Evolutionary conservation across 2,113 vertebrate species (phyloP), one percentile per base, ranked within the genome.

Genomic region (Halichoeres trimaculatus): DNA sequence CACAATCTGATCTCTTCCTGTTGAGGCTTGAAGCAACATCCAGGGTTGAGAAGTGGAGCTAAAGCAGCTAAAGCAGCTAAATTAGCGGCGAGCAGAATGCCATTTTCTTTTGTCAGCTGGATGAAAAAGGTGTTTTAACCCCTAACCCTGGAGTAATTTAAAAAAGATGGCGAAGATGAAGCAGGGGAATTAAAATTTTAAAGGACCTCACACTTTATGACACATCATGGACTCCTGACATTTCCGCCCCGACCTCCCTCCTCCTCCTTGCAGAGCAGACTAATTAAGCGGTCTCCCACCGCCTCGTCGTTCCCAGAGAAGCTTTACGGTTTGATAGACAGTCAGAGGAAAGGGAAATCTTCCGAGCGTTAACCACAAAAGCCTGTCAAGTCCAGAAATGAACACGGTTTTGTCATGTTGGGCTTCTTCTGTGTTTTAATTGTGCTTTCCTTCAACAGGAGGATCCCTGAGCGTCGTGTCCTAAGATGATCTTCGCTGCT

Each of bases 221-320:
- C 78, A 80, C 52, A 58, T 81, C 61, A 30, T 60, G 26, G 81
- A 83, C 73, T 76, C 76, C 74, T 69, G 70, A 74, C 84, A 76
- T 73, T 20, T 30, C 60, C 70, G 71, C 48, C 61, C 26, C 10
- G 19, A 36, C 55, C 34, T 68, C 59, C 43, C 16, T 17, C 43
- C 17, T 30, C 13, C 48, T 52, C n/a, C 14, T 73, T 47, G 5
- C 30, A 5, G 14, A 70, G 54, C 51, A 61, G 74, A 65, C 84
- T 85, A 85, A 88, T 89, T 88, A 87, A 70, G 76, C 30, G 35
- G 30, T 79, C 82, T 73, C 60, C 76, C 24, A 55, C 69, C 19
- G 57, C 45, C 47, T 67, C 43, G 0, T 54, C 72, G 71, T 70
- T 74, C 62, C 74, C 63, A 8, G 47, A 20, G 82, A 70, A 77